Percentiles rank a stretch among this genome's conserved stretches.
Conservation (phyloP, 1,140 invertebrate genomes). For the Hestina assimilis region DNA sequence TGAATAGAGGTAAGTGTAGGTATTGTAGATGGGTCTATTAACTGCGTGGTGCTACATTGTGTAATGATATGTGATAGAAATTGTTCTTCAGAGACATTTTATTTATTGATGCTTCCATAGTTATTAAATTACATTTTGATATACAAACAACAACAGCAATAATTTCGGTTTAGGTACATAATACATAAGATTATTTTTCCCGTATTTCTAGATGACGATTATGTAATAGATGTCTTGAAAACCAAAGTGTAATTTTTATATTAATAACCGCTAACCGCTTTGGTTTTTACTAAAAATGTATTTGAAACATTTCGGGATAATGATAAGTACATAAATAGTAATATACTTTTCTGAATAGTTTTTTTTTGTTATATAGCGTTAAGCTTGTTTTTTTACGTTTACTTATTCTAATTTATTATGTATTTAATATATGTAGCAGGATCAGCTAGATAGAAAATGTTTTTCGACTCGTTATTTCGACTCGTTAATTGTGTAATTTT, state of each 20-base stretch:
- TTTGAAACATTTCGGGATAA: neutral
- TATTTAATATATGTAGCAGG: conserved; percentile 30
- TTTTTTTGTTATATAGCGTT: conserved; percentile 25
- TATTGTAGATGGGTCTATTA: conserved; percentile 75
- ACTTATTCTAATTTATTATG: conserved; percentile 30
- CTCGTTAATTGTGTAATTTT: conserved; percentile 57
- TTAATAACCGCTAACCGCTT: neutral
- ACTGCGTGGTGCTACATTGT: conserved; percentile 76
- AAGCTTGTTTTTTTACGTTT: conserved; percentile 24
- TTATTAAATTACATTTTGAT: conserved; percentile 59
- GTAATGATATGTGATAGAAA: conserved; percentile 77
- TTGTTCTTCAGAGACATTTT: conserved; percentile 75
- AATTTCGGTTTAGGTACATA: conserved; percentile 60
- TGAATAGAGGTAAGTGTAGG: conserved; percentile 74
- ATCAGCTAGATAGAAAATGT: conserved; percentile 57
- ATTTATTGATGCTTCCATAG: conserved; percentile 75
- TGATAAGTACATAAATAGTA: conserved; percentile 7
- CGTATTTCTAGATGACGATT: conserved; percentile 36
- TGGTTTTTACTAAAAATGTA: neutral
- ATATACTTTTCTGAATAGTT: conserved; percentile 17
- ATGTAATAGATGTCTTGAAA: conserved; percentile 3
- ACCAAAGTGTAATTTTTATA: conserved; percentile 6
- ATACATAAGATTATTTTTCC: conserved; percentile 44
- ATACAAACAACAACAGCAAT: conserved; percentile 61
- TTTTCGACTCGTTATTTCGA: conserved; percentile 42